Conservation (phyloP, 2,797 vertebrate genomes). For the Macrochelys suwanniensis region DNA sequence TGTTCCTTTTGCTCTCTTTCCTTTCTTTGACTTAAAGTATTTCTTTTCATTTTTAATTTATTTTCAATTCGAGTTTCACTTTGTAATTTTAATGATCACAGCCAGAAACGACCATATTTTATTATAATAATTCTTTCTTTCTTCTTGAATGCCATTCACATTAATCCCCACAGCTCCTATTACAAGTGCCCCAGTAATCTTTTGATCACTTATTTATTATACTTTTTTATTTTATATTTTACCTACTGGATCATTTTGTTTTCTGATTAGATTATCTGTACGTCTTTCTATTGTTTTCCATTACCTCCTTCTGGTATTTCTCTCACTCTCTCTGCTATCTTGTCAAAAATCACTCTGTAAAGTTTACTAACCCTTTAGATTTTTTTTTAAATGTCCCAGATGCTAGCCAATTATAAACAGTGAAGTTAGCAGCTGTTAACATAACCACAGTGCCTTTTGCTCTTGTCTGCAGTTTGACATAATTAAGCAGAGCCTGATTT, state of each 20-base stretch:
- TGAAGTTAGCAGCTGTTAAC: slow-evolving; percentile 41
- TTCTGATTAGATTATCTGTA: slow-evolving; percentile 17
- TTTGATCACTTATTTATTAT: slow-evolving; percentile 42
- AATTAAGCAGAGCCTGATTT: slow-evolving; percentile 9
- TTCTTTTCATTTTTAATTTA: slow-evolving; percentile 28
- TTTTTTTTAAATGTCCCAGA: neutral
- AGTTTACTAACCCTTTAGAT: slow-evolving; percentile 22
- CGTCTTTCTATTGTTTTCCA: neutral
- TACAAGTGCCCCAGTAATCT: neutral
- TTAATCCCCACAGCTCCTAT: neutral
- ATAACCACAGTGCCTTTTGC: slow-evolving; percentile 18
- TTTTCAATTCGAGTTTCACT: slow-evolving; percentile 7
- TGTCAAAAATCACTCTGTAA: slow-evolving; percentile 31
- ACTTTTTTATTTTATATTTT: slow-evolving; percentile 9
- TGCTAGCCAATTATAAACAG: slow-evolving; percentile 35
- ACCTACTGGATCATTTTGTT: neutral
- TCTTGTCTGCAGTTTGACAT: slow-evolving; percentile 39
- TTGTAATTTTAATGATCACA: slow-evolving; percentile 34
- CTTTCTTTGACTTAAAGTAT: neutral
- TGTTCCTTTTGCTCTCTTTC: neutral
- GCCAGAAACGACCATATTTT: neutral
- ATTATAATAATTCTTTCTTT: neutral
- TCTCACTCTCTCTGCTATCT: neutral
- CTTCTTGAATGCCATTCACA: neutral
- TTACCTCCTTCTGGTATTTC: neutral